Conservation (phyloP, 2,113 vertebrate genomes). For the Burhinus oedicnemus region DNA sequence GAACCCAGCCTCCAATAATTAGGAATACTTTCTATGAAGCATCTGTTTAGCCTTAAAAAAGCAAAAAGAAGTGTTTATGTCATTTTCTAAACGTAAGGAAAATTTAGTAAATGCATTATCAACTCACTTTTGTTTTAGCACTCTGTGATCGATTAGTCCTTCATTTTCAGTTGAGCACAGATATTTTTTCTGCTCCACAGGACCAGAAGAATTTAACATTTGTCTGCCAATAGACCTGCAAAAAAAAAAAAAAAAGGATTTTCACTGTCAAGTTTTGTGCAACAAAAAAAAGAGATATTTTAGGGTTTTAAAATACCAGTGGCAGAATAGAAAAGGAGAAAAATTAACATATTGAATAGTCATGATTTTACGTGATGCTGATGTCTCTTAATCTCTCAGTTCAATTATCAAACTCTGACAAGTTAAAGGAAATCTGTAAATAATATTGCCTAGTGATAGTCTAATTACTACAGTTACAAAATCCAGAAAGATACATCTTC, state of each 20-base stretch:
- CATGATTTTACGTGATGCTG: neutral
- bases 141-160: conserved; percentile 65
- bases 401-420: neutral
- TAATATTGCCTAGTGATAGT: neutral
- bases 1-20: neutral
- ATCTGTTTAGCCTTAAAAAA: neutral
- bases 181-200: neutral
- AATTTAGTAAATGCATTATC: neutral
- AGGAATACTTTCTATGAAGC: neutral
- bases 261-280: neutral
- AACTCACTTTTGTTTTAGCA: conserved; percentile 75
- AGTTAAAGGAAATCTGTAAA: neutral
- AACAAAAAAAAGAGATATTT: neutral
- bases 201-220: neutral
- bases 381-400: neutral
- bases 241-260: neutral
- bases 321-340: neutral
- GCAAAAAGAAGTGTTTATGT: neutral
- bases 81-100: neutral
- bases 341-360: neutral
- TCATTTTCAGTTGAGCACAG: neutral
- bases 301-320: neutral
- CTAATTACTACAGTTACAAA: neutral
- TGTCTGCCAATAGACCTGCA: neutral
- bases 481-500: neutral